Evolutionary conservation across 2,797 vertebrate genomes (phyloP), one percentile per base, ranked within the genome.

Genomic region (Setipinna tenuifilis): DNA sequence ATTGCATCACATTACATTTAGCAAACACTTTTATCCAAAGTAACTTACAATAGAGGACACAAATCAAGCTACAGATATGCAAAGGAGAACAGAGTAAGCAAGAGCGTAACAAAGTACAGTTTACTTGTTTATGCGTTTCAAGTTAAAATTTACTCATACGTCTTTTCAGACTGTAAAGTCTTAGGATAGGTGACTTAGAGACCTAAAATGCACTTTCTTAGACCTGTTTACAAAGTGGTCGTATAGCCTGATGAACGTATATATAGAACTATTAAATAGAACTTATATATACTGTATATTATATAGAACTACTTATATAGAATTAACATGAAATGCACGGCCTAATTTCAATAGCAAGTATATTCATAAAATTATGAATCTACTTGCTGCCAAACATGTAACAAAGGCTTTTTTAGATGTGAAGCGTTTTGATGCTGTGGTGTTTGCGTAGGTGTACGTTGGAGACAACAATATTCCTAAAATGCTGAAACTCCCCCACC

Each of bases 271-370:
- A n/a, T n/a, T n/a, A n/a, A n/a, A n/a, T n/a, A n/a, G n/a, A n/a
- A n/a, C n/a, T n/a, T n/a, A n/a, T n/a, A n/a, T n/a, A n/a, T n/a
- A n/a, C n/a, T n/a, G n/a, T n/a, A n/a, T n/a, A n/a, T n/a, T n/a
- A n/a, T n/a, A n/a, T n/a, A 59, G 5, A 41, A 41, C 2, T 41
- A 41, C 35, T 41, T 41, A 41, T 5, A 41, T 41, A 41, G 35
- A 41, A 41, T 41, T 41, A 2, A 14, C 95, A 35, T 62, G 95
- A 90, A 95, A 94, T 7, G 92, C 92, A 48, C 94, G 94, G 86
- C 90, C 91, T 81, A 61, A 87, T 11, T 0, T 93, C 11, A n/a
- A 82, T 0, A 0, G 11, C 0, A 0, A 17, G 12, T 0, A 41
- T 2, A 41, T 14, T n/a, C 54, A 46, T 16, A 14, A 54, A 68